Base-by-base conservation (phyloP, 2,113 vertebrate species). In the Dunckerocampus dactyliophorus region DNA sequence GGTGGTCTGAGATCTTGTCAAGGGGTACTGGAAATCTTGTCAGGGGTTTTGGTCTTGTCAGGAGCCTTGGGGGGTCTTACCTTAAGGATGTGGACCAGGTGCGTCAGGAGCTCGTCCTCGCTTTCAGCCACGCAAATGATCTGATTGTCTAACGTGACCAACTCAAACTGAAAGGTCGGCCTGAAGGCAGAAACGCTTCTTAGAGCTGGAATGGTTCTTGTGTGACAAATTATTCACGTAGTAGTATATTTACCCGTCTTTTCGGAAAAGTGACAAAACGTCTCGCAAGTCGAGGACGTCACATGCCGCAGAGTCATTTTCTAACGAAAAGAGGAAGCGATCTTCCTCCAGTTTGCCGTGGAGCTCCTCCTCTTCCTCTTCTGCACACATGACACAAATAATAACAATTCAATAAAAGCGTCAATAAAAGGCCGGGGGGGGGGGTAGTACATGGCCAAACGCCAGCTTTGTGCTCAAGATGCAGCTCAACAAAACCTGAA, bases 261-360 rank as follows among this genome's bases (percentile, higher is more conserved):
- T 72, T 10, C 75, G 58, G 60, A 90, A 89, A 16, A 92, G 74
- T 0, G 89, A 86, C 22, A 83, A 74, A 67, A 91, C 87, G 19
- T 92, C 90, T 21, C 81, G 72, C 47, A 92, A 77, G 66, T 92
- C 90, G 0, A 92, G 82, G 14, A 90, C 90, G 1, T 92, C 91
- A 16, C 81, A 91, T 0, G 88, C 88, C 0, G 90, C 91, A 0
- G 90, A 88, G 6, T 91, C 63, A 0, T 90, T 90, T 58, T 91
- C 89, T 16, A 87, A 42, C 0, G 89, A 92, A 74, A 92, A 92
- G 9, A 92, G 77, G 22, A 92, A 91, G 12, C 86, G 86, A 71
- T 92, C 91, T 0, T 90, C 88, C 34, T 92, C 89, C 72, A 92
- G 74, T 78, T 91, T 91, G 0, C 90, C 90, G 3, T 91, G 90